Evolutionary conservation across 2,888 invertebrate species (phyloP).

Genomic region (Trichopoda pennipes): DNA sequence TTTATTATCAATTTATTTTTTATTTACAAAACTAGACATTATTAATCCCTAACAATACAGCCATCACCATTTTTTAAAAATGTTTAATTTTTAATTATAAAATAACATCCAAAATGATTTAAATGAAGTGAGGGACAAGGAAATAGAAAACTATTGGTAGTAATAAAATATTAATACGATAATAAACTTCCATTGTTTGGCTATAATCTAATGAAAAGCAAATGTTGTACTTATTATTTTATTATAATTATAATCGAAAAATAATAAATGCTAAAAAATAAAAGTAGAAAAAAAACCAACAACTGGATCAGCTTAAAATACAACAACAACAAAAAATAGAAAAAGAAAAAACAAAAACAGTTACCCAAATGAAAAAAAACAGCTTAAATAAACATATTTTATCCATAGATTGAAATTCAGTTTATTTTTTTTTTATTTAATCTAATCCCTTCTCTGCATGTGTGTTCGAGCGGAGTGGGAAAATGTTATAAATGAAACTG

Average conservation of each 20-base stretch:
- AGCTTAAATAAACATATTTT: conserved; percentile 52
- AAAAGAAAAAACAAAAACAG: conserved; percentile 18
- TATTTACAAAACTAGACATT: no score
- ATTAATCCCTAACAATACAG: no score
- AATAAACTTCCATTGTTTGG: conserved; percentile 54
- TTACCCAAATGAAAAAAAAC: conserved; percentile 36
- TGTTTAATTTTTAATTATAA: not conserved
- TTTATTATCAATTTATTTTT: no score
- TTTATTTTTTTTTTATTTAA: conserved; percentile 30
- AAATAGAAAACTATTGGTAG: conserved; percentile 1
- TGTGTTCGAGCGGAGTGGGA: not conserved
- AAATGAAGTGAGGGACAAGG: not conserved
- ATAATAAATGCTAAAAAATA: conserved; percentile 38
- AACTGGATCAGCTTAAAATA: conserved; percentile 36
- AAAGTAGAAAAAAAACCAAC: conserved; percentile 3
- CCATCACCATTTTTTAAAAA: no score
- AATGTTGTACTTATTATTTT: conserved; percentile 55
- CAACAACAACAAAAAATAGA: conserved; percentile 13
- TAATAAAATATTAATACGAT: conserved; percentile 11
- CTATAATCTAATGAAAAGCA: conserved; percentile 60
- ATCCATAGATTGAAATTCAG: conserved; percentile 59
- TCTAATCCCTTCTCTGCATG: conserved; percentile 36
- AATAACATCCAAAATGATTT: conserved; percentile 18
- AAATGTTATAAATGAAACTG: conserved; percentile 37
- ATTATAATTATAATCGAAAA: conserved; percentile 15